phyloP scores from a whole-genome alignment of 1,140 invertebrate species.

The Leptinotarsa lineolata region DNA sequence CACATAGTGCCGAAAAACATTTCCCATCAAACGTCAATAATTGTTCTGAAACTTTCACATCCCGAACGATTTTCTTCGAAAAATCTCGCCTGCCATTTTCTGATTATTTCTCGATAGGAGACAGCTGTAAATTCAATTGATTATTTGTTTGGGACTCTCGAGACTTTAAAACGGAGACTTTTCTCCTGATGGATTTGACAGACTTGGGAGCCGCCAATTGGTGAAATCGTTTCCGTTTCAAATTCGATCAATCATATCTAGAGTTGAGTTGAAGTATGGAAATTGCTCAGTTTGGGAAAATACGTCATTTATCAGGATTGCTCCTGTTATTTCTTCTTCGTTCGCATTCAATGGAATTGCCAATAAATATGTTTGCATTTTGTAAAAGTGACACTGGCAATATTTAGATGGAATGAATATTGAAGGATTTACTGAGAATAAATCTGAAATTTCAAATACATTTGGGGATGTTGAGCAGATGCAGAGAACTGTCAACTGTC shows the following conservation, averaged over 20 bases:
- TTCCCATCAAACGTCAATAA: neutral
- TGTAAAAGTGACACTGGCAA: too few species aligned
- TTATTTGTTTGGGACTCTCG: neutral
- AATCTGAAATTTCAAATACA: too few species aligned
- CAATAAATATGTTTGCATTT: too few species aligned
- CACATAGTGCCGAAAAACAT: constrained; percentile 13
- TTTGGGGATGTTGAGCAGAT: too few species aligned
- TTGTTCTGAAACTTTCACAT: constrained; percentile 19
- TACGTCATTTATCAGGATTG: too few species aligned
- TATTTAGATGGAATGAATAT: too few species aligned
- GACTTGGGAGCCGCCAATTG: neutral
- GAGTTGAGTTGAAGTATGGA: neutral
- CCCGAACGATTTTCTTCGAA: neutral
- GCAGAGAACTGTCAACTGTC: too few species aligned
- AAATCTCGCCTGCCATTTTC: too few species aligned
- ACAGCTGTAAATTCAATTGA: neutral
- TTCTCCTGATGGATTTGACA: neutral
- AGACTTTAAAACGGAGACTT: neutral
- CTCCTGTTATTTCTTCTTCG: too few species aligned
- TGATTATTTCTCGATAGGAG: too few species aligned
- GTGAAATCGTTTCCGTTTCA: neutral
- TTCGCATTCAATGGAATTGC: too few species aligned
- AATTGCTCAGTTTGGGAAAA: neutral
- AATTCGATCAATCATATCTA: neutral
- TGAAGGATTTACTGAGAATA: too few species aligned